Evolutionary conservation across 2,888 invertebrate genomes (phyloP).

Genomic region (Aleiodes testaceus): DNA sequence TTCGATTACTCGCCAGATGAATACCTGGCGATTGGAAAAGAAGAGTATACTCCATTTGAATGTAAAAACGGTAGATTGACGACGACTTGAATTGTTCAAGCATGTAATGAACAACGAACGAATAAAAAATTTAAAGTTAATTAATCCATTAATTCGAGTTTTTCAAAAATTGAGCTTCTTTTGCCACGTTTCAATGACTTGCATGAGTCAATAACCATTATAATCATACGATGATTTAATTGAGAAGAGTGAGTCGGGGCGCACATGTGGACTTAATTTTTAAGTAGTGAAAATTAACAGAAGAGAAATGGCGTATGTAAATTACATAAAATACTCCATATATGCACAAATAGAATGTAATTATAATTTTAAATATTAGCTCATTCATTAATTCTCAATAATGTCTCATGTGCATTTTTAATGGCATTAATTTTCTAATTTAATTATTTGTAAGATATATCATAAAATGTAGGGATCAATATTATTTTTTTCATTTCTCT

Average conservation of each 20-base stretch:
- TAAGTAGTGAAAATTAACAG: slow-evolving; percentile 38
- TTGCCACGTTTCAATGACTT: slow-evolving; percentile 16
- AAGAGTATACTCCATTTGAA: slow-evolving; percentile 59
- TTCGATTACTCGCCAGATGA: slow-evolving; percentile 88
- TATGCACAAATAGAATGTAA: slow-evolving; percentile 15
- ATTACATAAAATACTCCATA: slow-evolving; percentile 21
- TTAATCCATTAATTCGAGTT: slow-evolving; percentile 35
- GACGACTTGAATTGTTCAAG: slow-evolving; percentile 10
- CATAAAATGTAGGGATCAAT: no score
- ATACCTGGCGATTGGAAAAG: slow-evolving; percentile 78
- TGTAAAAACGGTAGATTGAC: slow-evolving; percentile 60
- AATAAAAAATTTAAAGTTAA: not conserved
- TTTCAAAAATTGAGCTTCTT: slow-evolving; percentile 39
- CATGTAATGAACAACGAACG: slow-evolving; percentile 15
- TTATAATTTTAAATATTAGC: slow-evolving; percentile 1
- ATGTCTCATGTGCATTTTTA: slow-evolving; percentile 7
- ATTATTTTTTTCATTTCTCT: slow-evolving; percentile 1
- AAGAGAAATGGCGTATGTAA: slow-evolving; percentile 2
- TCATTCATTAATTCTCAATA: not conserved
- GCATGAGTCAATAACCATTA: slow-evolving; percentile 9
- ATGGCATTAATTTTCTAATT: not conserved
- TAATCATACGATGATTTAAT: not conserved
- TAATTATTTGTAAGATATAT: not conserved
- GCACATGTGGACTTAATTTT: slow-evolving; percentile 33
- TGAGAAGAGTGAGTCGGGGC: slow-evolving; percentile 3